These are phyloP conservation scores for Vesta saturnalis DNA, from an alignment of 2,888 invertebrate genomes.

Conservation along the genomic window DNA sequence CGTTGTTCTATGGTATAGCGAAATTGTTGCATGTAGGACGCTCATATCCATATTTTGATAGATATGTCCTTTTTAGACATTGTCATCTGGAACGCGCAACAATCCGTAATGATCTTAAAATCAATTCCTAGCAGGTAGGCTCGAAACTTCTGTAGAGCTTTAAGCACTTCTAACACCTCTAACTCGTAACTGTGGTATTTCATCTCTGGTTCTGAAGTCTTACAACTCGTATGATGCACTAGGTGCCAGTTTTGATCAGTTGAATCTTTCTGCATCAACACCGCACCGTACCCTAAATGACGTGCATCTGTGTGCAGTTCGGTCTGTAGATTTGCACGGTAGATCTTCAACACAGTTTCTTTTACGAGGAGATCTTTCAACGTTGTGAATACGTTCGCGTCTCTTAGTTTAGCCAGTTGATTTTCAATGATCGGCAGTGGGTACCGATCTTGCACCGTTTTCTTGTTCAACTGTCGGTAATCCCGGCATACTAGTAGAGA, in stretches of 20 bases:
- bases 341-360: no score
- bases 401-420: no score
- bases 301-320: slow-evolving; percentile 49
- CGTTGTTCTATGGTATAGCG: not conserved
- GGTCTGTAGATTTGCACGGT: slow-evolving; percentile 27
- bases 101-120: slow-evolving; percentile 39
- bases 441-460: no score
- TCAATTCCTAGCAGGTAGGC: slow-evolving; percentile 47
- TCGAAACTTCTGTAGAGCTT: slow-evolving; percentile 52
- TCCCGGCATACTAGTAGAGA: no score
- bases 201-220: slow-evolving; percentile 49
- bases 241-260: slow-evolving; percentile 35
- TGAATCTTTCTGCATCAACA: slow-evolving; percentile 25
- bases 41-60: not conserved
- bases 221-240: slow-evolving; percentile 49
- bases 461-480: no score
- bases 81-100: slow-evolving; percentile 21
- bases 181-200: slow-evolving; percentile 53
- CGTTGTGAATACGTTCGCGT: slow-evolving; percentile 15
- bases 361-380: slow-evolving; percentile 41
- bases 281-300: slow-evolving; percentile 45
- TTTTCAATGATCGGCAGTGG: no score
- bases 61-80: not conserved
- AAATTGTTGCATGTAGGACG: not conserved
- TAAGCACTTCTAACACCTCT: slow-evolving; percentile 52